phyloP scores from a whole-genome alignment of 2,797 vertebrate genomes.

The Morelia viridis region DNA sequence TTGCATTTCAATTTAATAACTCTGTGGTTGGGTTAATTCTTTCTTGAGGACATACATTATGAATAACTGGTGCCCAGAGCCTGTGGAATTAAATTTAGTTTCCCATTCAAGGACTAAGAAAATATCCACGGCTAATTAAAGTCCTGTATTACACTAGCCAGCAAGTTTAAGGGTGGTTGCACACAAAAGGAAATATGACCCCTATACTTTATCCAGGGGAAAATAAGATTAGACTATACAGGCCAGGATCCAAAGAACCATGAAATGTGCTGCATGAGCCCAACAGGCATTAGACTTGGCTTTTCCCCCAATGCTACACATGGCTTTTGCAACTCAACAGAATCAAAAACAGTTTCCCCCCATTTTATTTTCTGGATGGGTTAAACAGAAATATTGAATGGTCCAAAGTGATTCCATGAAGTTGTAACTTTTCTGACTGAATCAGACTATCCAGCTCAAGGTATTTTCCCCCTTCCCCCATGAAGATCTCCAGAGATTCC shows the following conservation, averaged over 20 bases:
- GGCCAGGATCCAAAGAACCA: neutral
- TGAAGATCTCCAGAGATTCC: too few relatives aligned
- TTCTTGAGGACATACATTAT: conserved; percentile 33
- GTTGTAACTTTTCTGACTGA: too few relatives aligned
- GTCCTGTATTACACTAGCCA: conserved; percentile 26
- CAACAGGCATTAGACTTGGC: too few relatives aligned
- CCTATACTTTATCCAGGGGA: neutral
- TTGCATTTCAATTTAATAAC: conserved; percentile 58
- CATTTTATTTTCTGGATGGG: neutral
- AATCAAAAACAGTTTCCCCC: neutral
- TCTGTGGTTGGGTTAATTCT: conserved; percentile 42
- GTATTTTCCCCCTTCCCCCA: too few relatives aligned
- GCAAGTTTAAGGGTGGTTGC: conserved; percentile 9
- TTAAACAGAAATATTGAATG: too few relatives aligned
- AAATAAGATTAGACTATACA: conserved; percentile 19
- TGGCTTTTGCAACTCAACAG: neutral
- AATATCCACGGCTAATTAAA: conserved; percentile 36
- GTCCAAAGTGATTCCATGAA: too few relatives aligned
- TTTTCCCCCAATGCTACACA: neutral
- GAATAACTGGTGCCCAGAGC: conserved; percentile 12
- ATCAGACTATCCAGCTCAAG: too few relatives aligned
- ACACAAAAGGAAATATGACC: conserved; percentile 30
- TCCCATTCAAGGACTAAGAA: conserved; percentile 17
- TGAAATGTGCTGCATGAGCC: neutral
- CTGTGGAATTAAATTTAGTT: conserved; percentile 47